These are phyloP conservation scores for Sitta carolinensis DNA, from an alignment of 2,797 vertebrate species.

Conservation along the genomic window DNA sequence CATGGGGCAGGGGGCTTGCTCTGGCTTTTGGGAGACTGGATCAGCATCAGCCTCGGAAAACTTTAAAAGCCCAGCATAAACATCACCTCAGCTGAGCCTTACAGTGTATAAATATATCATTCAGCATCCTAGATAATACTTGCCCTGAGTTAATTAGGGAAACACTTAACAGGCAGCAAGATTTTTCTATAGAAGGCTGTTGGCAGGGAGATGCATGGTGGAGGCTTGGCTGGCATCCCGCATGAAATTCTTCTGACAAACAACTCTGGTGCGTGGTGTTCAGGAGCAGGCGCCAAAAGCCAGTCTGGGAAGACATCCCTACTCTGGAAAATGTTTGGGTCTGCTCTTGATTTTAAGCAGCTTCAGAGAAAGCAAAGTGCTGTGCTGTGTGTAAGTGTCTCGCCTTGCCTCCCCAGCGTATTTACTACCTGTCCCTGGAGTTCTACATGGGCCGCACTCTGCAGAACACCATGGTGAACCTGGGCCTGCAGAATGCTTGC, in stretches of 20 bases:
- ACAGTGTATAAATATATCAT: background rate
- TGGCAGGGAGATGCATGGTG: slow-evolving; percentile 24
- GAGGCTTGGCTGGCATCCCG: background rate
- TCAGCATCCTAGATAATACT: slow-evolving; percentile 35
- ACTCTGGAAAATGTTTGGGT: background rate
- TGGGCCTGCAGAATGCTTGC: slow-evolving; percentile 93
- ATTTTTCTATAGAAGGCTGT: slow-evolving; percentile 63
- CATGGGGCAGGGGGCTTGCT: background rate
- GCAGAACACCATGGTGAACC: slow-evolving; percentile 99
- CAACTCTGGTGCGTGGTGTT: slow-evolving; percentile 7
- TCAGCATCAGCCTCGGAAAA: background rate
- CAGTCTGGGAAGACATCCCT: background rate
- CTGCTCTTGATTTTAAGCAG: background rate
- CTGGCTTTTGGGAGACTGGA: background rate
- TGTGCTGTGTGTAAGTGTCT: background rate
- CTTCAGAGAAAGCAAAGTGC: background rate
- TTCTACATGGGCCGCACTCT: slow-evolving; percentile 99
- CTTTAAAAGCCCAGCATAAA: background rate
- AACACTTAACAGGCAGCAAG: slow-evolving; percentile 37
- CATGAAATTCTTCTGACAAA: slow-evolving; percentile 12
- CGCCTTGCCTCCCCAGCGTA: slow-evolving; percentile 80
- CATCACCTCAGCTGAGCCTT: background rate
- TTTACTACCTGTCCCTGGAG: slow-evolving; percentile 97
- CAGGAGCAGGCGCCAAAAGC: background rate
- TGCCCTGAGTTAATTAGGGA: slow-evolving; percentile 53